Conservation (phyloP, 2,113 vertebrate genomes). For the Ammodytes dubius region DNA sequence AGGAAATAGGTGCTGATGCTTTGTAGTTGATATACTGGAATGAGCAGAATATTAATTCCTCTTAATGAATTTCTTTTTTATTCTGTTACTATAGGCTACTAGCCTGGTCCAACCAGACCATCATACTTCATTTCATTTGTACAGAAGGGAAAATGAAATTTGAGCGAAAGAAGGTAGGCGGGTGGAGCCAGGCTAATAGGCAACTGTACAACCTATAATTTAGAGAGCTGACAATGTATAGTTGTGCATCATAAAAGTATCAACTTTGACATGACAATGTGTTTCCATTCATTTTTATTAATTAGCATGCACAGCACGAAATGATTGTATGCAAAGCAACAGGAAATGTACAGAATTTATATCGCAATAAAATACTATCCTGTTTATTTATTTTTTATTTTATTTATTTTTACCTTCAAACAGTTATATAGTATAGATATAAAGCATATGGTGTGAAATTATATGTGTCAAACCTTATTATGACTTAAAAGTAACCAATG, state of each 20-base stretch:
- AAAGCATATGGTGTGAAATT: background rate
- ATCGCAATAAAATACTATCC: background rate
- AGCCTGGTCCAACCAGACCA: too few species aligned
- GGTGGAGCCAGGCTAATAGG: too few species aligned
- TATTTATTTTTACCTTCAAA: background rate
- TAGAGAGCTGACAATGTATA: constrained; percentile 9
- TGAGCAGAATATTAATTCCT: constrained; percentile 4
- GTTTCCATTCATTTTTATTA: background rate
- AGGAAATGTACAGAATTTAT: background rate
- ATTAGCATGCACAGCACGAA: background rate
- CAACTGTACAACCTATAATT: background rate
- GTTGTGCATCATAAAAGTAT: constrained; percentile 49
- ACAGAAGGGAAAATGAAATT: too few species aligned
- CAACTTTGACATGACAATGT: constrained; percentile 42
- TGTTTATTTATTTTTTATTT: background rate
- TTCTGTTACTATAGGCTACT: background rate
- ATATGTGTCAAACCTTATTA: background rate
- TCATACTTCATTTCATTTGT: too few species aligned
- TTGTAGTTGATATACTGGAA: constrained; percentile 30
- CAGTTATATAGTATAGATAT: background rate
- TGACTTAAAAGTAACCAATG: background rate
- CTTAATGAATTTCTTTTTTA: background rate
- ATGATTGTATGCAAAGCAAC: background rate
- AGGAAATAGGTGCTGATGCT: constrained; percentile 45
- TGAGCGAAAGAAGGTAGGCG: too few species aligned